phyloP scores from a whole-genome alignment of 2,888 invertebrate species.

The Troides oblongomaculatus region DNA sequence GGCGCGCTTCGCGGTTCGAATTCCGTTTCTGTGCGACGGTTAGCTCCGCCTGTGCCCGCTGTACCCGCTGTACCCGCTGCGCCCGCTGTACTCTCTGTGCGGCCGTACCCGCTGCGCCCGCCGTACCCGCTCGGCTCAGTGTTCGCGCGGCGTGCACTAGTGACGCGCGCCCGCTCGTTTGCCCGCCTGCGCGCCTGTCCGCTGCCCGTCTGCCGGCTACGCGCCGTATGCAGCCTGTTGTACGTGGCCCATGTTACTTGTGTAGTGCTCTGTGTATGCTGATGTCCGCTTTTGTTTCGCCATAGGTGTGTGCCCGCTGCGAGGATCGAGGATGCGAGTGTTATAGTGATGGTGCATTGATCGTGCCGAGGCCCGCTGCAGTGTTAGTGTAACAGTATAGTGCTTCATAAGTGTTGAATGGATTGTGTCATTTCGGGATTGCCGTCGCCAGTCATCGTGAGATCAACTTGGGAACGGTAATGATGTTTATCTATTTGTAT shows the following conservation, averaged over 20 bases:
- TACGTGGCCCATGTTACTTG: slow-evolving; percentile 45
- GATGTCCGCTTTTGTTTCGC: slow-evolving; percentile 61
- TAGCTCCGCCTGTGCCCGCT: slow-evolving; percentile 33
- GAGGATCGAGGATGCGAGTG: slow-evolving; percentile 68
- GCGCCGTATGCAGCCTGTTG: slow-evolving; percentile 34
- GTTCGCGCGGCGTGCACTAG: slow-evolving; percentile 56
- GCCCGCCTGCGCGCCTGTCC: slow-evolving; percentile 33
- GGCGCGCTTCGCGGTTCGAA: slow-evolving; percentile 51
- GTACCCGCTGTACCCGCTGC: no score
- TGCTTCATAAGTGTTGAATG: slow-evolving; percentile 71
- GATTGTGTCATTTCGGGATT: slow-evolving; percentile 77
- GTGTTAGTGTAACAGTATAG: slow-evolving; percentile 71
- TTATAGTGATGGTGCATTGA: slow-evolving; percentile 74
- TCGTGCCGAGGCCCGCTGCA: slow-evolving; percentile 61
- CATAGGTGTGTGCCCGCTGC: slow-evolving; percentile 60
- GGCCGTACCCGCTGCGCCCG: no score
- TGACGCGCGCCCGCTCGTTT: slow-evolving; percentile 44
- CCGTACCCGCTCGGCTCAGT: slow-evolving; percentile 46
- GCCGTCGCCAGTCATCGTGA: slow-evolving; percentile 73
- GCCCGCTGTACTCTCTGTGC: no score
- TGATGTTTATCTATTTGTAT: slow-evolving; percentile 37
- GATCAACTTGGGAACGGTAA: slow-evolving; percentile 76
- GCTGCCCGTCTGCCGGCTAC: slow-evolving; percentile 38
- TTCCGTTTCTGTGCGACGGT: slow-evolving; percentile 40
- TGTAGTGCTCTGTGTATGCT: slow-evolving; percentile 58